Evolutionary conservation across 2,888 invertebrate species (phyloP).

Genomic region (Graphium colonna): DNA sequence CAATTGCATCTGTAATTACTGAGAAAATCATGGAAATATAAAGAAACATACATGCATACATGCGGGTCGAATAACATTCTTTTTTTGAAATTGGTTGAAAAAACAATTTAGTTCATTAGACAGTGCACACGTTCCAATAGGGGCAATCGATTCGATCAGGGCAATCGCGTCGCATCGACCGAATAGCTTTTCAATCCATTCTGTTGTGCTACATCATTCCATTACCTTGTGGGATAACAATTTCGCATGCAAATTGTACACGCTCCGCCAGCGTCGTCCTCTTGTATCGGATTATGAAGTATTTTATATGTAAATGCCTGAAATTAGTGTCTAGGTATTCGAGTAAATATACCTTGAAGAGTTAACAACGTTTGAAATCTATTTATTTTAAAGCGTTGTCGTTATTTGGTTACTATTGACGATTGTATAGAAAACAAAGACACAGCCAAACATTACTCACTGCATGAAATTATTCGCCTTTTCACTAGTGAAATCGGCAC

Average conservation of each 20-base stretch:
- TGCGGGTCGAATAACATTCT: too few relatives aligned
- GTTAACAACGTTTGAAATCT: background rate
- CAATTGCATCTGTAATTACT: too few relatives aligned
- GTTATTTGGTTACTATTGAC: too few relatives aligned
- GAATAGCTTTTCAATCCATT: slow-evolving; percentile 10
- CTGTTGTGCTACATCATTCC: slow-evolving; percentile 36
- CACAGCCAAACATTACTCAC: too few relatives aligned
- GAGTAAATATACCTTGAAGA: background rate
- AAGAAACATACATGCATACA: too few relatives aligned
- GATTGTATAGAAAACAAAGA: background rate
- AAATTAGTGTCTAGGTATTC: background rate
- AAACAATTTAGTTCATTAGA: background rate
- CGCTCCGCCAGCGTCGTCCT: slow-evolving; percentile 6
- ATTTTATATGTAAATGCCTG: background rate
- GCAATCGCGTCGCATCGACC: slow-evolving; percentile 10
- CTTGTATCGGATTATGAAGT: background rate
- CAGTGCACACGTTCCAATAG: background rate
- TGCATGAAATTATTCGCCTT: too few relatives aligned
- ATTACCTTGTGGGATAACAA: slow-evolving; percentile 37
- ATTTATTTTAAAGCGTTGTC: background rate
- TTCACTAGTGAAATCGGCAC: too few relatives aligned
- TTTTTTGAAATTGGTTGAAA: too few relatives aligned
- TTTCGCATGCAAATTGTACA: slow-evolving; percentile 42
- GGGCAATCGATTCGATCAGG: background rate
- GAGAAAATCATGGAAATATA: too few relatives aligned